These are phyloP conservation scores for Craterocephalus amniculus DNA, from an alignment of 2,797 vertebrate species.

Conservation along the genomic window DNA sequence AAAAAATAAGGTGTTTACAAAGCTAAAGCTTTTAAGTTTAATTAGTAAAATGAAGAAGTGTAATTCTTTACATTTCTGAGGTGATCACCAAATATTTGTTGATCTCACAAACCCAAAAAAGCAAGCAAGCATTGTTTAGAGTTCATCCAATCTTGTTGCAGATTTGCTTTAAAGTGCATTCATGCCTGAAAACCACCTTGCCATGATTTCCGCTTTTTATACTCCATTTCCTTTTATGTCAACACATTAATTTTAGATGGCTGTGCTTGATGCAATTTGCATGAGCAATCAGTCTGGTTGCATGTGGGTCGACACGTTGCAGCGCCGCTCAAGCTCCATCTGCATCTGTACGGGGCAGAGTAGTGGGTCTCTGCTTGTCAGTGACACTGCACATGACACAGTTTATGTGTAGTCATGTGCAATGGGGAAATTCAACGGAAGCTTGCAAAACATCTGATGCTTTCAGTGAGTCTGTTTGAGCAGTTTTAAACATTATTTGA, in stretches of 20 bases:
- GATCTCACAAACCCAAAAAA: too few species aligned
- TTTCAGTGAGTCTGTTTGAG: constrained; percentile 4
- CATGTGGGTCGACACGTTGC: constrained; percentile 17
- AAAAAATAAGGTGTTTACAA: too few species aligned
- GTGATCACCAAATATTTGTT: background rate
- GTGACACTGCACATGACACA: background rate
- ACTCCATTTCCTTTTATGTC: constrained; percentile 53
- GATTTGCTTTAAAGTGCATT: constrained; percentile 18
- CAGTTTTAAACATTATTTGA: background rate
- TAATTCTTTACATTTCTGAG: background rate
- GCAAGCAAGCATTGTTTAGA: background rate
- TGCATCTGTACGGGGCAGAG: constrained; percentile 20
- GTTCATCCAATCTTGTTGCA: constrained; percentile 22
- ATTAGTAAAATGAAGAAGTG: too few species aligned
- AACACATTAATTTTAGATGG: constrained; percentile 50
- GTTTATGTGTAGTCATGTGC: background rate
- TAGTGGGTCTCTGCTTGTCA: background rate
- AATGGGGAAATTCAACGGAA: background rate
- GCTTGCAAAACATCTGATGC: background rate
- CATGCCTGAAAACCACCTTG: constrained; percentile 45
- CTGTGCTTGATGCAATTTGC: constrained; percentile 48
- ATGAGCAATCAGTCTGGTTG: constrained; percentile 43
- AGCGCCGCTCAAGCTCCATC: background rate
- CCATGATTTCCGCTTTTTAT: constrained; percentile 45
- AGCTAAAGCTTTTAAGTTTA: background rate